Percentiles rank a stretch among this genome's conserved stretches.
These are phyloP conservation scores for Ceriagrion tenellum DNA, from an alignment of 2,888 invertebrate genomes.

Conservation along the genomic window DNA sequence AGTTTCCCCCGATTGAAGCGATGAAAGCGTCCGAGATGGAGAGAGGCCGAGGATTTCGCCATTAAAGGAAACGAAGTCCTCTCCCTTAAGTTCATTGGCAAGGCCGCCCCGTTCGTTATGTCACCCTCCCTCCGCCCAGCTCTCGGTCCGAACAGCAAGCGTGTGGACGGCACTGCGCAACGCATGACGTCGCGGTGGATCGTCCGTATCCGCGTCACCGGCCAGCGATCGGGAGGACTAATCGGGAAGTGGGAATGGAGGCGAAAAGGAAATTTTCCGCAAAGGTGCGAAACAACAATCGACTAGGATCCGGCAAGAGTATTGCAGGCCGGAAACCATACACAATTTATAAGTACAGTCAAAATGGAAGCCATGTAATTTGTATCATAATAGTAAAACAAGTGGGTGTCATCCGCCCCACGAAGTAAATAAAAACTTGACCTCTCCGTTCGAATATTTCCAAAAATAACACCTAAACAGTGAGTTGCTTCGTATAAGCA, in stretches of 20 bases:
- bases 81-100: constrained; percentile 60
- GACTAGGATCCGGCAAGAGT: too few relatives aligned
- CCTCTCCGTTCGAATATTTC: too few relatives aligned
- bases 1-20: not conserved
- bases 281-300: too few relatives aligned
- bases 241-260: not conserved
- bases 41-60: not conserved
- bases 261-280: not conserved
- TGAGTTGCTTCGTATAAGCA: too few relatives aligned
- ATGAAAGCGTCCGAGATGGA: not conserved
- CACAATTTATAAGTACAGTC: too few relatives aligned
- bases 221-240: not conserved
- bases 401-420: too few relatives aligned
- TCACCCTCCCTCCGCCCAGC: not conserved
- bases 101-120: constrained; percentile 19
- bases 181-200: not conserved
- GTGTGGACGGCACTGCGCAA: not conserved
- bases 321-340: too few relatives aligned
- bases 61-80: constrained; percentile 41
- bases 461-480: too few relatives aligned
- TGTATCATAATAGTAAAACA: too few relatives aligned
- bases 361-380: too few relatives aligned
- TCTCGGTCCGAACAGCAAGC: not conserved
- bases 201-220: constrained; percentile 10
- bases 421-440: too few relatives aligned